These are phyloP conservation scores for Cantharis nigra DNA, from an alignment of 2,888 invertebrate genomes.

Conservation along the genomic window DNA sequence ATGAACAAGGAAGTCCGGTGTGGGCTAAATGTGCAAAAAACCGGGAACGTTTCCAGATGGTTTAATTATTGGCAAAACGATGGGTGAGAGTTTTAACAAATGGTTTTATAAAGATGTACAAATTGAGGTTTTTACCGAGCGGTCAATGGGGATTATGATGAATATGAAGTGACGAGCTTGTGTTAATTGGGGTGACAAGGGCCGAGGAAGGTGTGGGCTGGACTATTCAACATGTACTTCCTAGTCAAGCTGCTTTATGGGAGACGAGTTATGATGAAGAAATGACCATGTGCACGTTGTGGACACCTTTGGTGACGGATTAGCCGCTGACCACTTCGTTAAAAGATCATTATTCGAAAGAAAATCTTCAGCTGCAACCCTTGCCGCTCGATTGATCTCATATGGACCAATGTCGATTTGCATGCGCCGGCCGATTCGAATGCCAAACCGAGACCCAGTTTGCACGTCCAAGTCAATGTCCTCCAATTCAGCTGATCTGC, in stretches of 20 bases:
- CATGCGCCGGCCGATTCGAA: conserved; percentile 35
- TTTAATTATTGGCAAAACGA: background rate
- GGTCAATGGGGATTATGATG: conserved; percentile 46
- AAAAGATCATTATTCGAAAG: conserved; percentile 26
- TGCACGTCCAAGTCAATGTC: conserved; percentile 46
- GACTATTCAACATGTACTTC: conserved; percentile 34
- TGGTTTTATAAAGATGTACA: conserved; percentile 51
- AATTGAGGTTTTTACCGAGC: conserved; percentile 38
- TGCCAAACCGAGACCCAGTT: conserved; percentile 49
- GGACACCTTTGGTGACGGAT: conserved; percentile 37
- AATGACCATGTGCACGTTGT: conserved; percentile 33
- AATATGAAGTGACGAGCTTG: conserved; percentile 49
- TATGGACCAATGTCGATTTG: conserved; percentile 33
- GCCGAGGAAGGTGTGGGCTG: conserved; percentile 36
- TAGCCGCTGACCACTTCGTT: conserved; percentile 38
- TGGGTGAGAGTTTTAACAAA: conserved; percentile 45
- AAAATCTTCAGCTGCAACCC: conserved; percentile 35
- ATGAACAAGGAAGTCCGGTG: conserved; percentile 35
- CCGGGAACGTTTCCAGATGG: conserved; percentile 16
- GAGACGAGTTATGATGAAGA: conserved; percentile 34
- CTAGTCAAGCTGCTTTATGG: conserved; percentile 35
- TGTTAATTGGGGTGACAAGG: conserved; percentile 54
- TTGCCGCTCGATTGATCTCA: conserved; percentile 35
- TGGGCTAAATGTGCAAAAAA: conserved; percentile 9
- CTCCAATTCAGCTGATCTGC: conserved; percentile 48